Evolutionary conservation across 2,113 vertebrate species (phyloP).

Genomic region (Neolamprologus cancellatus): DNA sequence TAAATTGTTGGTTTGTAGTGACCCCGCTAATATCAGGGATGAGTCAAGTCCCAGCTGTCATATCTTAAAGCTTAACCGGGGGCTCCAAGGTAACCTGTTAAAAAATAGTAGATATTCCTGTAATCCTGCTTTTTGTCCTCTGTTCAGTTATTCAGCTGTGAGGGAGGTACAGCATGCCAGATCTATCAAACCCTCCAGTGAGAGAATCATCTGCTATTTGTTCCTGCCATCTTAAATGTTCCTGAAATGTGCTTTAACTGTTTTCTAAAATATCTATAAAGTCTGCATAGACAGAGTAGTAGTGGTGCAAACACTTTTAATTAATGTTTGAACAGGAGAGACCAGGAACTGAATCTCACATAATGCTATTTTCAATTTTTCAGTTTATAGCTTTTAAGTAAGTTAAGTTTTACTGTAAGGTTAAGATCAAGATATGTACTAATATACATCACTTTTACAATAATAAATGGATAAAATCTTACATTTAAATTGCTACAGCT

Average conservation of each 20-base stretch:
- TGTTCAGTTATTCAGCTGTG: not conserved
- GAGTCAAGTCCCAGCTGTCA: not conserved
- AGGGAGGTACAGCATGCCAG: not conserved
- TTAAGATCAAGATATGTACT: not conserved
- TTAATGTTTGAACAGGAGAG: not conserved
- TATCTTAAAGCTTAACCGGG: slow-evolving; percentile 7
- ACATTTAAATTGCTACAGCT: not conserved
- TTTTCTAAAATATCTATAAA: not conserved
- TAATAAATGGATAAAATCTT: not conserved
- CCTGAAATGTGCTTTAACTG: not conserved
- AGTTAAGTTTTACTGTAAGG: not conserved
- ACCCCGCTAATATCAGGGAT: slow-evolving; percentile 1
- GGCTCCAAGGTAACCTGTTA: slow-evolving; percentile 22
- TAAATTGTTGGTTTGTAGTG: not conserved
- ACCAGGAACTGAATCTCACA: not conserved
- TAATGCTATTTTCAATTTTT: rapidly evolving
- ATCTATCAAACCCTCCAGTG: not conserved
- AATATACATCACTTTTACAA: not conserved
- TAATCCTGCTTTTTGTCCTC: not conserved
- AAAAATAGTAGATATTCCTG: slow-evolving; percentile 17
- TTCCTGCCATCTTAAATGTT: not conserved
- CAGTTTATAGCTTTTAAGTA: not conserved
- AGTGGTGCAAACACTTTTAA: not conserved
- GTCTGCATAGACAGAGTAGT: not conserved
- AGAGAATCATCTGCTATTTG: not conserved